A percentile compares a stretch with the other conserved stretches of the same genome.
Conservation (phyloP, 2,113 vertebrate genomes). For the Oryzias javanicus region DNA sequence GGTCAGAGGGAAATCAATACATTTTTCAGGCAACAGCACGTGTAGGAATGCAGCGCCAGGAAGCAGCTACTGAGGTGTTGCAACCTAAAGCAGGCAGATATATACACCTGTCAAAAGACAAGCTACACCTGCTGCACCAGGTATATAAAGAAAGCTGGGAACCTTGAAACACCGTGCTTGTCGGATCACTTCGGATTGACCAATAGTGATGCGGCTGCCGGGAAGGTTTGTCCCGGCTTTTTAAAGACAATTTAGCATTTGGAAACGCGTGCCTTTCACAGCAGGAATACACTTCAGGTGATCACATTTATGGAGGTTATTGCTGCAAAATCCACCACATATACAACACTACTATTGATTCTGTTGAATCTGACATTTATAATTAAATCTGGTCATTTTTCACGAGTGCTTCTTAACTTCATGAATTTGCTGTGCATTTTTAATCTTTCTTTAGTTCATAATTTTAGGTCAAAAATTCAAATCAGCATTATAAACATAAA, state of each 20-base stretch:
- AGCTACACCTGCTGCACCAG: background rate
- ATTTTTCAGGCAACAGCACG: slow-evolving; percentile 26
- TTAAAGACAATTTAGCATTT: background rate
- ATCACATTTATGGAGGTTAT: background rate
- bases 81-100: slow-evolving; percentile 27
- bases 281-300: background rate
- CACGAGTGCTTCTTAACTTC: background rate
- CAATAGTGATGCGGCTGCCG: background rate
- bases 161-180: slow-evolving; percentile 10
- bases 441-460: background rate
- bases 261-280: background rate
- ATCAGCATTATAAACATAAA: too few relatives aligned
- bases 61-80: slow-evolving; percentile 20
- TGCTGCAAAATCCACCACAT: background rate
- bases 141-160: background rate
- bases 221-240: background rate
- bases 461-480: too few relatives aligned
- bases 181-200: slow-evolving; percentile 6
- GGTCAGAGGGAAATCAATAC: slow-evolving; percentile 18
- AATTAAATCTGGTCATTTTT: background rate
- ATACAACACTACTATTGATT: background rate
- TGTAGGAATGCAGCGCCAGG: slow-evolving; percentile 19
- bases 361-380: background rate
- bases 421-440: background rate
- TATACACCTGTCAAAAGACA: slow-evolving; percentile 13